These are phyloP conservation scores for Drosophila repletoides DNA, from an alignment of 1,140 invertebrate genomes.

Conservation along the genomic window DNA sequence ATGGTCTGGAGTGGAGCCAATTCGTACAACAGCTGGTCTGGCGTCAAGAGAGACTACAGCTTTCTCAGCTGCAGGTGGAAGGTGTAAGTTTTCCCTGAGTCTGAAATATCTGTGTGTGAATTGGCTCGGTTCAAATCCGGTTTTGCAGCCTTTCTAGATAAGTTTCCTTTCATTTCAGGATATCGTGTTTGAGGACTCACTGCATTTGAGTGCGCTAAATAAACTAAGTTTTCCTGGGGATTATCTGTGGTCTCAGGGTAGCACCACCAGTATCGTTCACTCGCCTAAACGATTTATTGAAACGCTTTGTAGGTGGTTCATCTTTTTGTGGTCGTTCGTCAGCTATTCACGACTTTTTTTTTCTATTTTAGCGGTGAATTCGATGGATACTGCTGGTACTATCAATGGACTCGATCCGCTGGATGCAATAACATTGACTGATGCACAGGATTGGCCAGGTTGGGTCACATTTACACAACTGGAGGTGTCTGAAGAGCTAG, in stretches of 20 bases:
- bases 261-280: constrained; percentile 58
- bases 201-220: constrained; percentile 81
- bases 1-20: constrained; percentile 71
- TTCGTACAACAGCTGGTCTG: constrained; percentile 81
- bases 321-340: too few relatives aligned
- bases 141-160: too few relatives aligned
- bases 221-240: constrained; percentile 82
- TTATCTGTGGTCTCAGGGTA: constrained; percentile 77
- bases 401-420: constrained; percentile 75
- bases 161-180: constrained; percentile 52
- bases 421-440: constrained; percentile 74
- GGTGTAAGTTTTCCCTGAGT: constrained; percentile 77
- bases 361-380: constrained; percentile 45
- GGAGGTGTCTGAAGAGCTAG: constrained; percentile 80
- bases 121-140: not conserved
- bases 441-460: constrained; percentile 76
- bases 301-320: constrained; percentile 44
- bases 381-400: constrained; percentile 56
- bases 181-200: constrained; percentile 64
- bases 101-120: not conserved
- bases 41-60: constrained; percentile 64
- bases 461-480: constrained; percentile 81
- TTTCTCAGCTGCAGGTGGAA: constrained; percentile 78
- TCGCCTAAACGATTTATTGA: constrained; percentile 81
- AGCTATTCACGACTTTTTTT: not conserved